Evolutionary conservation across 2,797 vertebrate species (phyloP).

Genomic region (Notolabrus celidotus): DNA sequence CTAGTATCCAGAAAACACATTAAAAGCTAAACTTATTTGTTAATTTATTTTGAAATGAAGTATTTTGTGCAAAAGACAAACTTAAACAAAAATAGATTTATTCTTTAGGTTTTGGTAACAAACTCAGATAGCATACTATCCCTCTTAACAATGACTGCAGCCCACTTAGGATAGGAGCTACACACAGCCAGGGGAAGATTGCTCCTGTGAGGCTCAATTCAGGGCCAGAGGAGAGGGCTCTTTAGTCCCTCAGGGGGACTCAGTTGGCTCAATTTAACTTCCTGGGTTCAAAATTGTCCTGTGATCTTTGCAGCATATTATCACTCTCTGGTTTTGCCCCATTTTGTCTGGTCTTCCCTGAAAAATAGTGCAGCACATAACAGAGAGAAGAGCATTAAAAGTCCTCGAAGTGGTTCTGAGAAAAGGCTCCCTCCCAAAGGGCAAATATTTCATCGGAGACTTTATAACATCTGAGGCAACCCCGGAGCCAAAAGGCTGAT

Average conservation of each 20-base stretch:
- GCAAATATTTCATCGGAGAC: constrained; percentile 28
- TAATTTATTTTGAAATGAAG: too few species aligned
- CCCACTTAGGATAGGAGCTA: background rate
- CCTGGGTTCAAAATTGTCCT: constrained; percentile 15
- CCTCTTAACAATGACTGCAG: too few species aligned
- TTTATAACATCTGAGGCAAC: constrained; percentile 25
- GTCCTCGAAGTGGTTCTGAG: constrained; percentile 23
- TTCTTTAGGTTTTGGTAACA: too few species aligned
- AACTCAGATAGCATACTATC: too few species aligned
- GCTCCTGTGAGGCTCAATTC: constrained; percentile 14
- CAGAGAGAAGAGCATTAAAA: constrained; percentile 21
- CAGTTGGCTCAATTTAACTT: constrained; percentile 10
- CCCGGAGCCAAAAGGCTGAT: constrained; percentile 44
- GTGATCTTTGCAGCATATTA: constrained; percentile 12
- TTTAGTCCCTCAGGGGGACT: background rate
- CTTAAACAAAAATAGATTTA: too few species aligned
- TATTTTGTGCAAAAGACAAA: too few species aligned
- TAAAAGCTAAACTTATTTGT: too few species aligned
- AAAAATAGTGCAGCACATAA: constrained; percentile 23
- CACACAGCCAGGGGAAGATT: background rate
- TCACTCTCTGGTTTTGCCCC: background rate
- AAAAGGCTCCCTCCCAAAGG: constrained; percentile 13
- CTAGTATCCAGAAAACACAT: too few species aligned
- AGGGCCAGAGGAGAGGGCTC: background rate
- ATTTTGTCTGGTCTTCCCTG: constrained; percentile 8